Evolutionary conservation across 2,113 vertebrate genomes (phyloP).

Genomic region (Gymnocephalus cernua): DNA sequence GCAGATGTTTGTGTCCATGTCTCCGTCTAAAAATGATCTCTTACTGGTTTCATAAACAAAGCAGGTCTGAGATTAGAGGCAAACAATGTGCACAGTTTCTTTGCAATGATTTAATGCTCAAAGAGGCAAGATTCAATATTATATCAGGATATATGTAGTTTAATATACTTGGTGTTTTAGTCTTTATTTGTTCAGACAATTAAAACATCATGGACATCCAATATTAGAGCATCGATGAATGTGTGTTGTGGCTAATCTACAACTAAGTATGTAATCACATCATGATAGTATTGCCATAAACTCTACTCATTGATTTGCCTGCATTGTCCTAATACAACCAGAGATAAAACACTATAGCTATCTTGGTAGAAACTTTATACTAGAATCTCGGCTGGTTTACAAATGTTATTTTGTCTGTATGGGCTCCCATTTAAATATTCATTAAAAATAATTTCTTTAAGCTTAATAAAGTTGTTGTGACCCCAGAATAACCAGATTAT

Average conservation of each 20-base stretch:
- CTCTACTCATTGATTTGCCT: slow-evolving; percentile 6
- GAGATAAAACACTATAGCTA: not conserved
- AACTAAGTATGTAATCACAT: not conserved
- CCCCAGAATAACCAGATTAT: slow-evolving; percentile 8
- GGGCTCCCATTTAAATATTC: not conserved
- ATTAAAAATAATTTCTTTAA: not conserved
- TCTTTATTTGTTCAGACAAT: not conserved
- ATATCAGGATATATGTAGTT: not conserved
- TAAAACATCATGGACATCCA: not conserved
- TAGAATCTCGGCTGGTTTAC: not conserved
- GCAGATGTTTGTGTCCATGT: slow-evolving; percentile 12
- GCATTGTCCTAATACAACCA: not conserved
- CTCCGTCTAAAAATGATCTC: not conserved
- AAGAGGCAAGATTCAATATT: not conserved
- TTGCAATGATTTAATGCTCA: not conserved
- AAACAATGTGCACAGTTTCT: not conserved
- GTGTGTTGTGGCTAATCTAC: not conserved
- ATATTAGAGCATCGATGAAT: not conserved
- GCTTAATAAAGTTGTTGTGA: slow-evolving; percentile 7
- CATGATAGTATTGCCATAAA: not conserved
- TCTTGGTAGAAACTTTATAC: not conserved
- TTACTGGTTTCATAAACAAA: slow-evolving; percentile 8
- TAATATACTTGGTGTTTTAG: not conserved
- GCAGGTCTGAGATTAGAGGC: not conserved
- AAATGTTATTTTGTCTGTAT: not conserved